These are phyloP conservation scores for Drosophila diplacantha DNA, from an alignment of 2,888 invertebrate species.

Conservation along the genomic window DNA sequence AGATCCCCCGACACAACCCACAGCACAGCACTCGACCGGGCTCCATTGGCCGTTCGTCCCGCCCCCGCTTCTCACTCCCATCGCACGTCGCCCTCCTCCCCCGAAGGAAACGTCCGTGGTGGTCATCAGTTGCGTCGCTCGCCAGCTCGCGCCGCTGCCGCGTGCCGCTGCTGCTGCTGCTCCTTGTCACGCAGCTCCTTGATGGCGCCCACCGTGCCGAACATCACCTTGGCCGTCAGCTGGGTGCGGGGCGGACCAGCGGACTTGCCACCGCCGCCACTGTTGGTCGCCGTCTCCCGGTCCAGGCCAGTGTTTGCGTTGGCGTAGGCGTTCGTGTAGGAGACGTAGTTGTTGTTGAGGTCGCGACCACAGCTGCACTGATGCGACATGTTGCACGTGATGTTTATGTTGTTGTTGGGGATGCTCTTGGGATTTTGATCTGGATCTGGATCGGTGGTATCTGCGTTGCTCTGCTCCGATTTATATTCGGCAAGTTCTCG, in stretches of 20 bases:
- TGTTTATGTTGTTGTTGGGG: constrained; percentile 4
- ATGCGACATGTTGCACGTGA: constrained; percentile 75
- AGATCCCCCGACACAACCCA: constrained; percentile 39
- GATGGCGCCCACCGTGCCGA: constrained; percentile 85
- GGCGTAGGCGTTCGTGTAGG: constrained; percentile 77
- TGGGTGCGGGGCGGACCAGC: constrained; percentile 75
- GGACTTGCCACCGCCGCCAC: constrained; percentile 43
- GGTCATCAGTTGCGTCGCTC: constrained; percentile 75
- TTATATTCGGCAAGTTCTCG: constrained; percentile 28
- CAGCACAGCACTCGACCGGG: constrained; percentile 41
- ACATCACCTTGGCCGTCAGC: constrained; percentile 86
- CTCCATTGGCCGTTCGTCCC: constrained; percentile 29
- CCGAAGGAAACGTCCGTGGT: constrained; percentile 7
- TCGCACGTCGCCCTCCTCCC: constrained; percentile 9
- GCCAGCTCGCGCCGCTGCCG: constrained; percentile 73
- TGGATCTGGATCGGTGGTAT: constrained; percentile 6
- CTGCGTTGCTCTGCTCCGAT: constrained; percentile 8
- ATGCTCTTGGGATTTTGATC: constrained; percentile 6
- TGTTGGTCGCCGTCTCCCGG: constrained; percentile 67
- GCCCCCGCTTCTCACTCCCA: constrained; percentile 8
- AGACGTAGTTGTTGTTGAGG: constrained; percentile 78
- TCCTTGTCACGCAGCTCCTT: constrained; percentile 86
- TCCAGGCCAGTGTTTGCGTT: constrained; percentile 75
- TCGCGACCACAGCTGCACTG: constrained; percentile 79
- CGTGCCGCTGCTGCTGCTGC: constrained; percentile 82